These are phyloP conservation scores for cattle (Bos taurus) DNA, from an alignment of 2,113 vertebrate species.

Conservation along the genomic window DNA sequence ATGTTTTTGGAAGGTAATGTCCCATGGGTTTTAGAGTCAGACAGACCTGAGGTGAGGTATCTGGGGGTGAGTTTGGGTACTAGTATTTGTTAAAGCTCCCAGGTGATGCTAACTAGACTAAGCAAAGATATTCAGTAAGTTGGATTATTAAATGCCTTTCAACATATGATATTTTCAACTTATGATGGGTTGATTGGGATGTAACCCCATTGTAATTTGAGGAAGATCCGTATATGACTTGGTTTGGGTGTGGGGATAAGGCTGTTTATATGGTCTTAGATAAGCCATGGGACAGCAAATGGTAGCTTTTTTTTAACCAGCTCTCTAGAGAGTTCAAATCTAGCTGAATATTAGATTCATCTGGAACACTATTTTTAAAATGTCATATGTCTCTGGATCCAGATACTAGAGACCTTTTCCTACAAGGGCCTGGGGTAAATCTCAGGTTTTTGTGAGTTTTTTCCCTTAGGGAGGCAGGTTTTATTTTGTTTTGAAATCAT, in stretches of 20 bases:
- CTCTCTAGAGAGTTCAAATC: not conserved
- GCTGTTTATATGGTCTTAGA: not conserved
- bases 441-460: not conserved
- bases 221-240: not conserved
- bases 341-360: not conserved
- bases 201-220: not conserved
- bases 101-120: not conserved
- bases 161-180: not conserved
- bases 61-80: not conserved
- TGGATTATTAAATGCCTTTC: not conserved
- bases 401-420: not conserved
- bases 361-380: not conserved
- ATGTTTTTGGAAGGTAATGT: not conserved
- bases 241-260: not conserved
- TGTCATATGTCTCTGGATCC: not conserved
- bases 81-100: not conserved
- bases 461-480: not conserved
- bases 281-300: not conserved
- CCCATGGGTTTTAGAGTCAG: not conserved
- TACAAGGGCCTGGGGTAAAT: not conserved
- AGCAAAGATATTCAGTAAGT: not conserved
- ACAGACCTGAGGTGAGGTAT: not conserved
- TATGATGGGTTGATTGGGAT: not conserved
- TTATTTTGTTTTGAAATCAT: not conserved
- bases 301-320: not conserved